These are phyloP conservation scores for Temnothorax longispinosus DNA, from an alignment of 1,140 invertebrate species.

Conservation along the genomic window DNA sequence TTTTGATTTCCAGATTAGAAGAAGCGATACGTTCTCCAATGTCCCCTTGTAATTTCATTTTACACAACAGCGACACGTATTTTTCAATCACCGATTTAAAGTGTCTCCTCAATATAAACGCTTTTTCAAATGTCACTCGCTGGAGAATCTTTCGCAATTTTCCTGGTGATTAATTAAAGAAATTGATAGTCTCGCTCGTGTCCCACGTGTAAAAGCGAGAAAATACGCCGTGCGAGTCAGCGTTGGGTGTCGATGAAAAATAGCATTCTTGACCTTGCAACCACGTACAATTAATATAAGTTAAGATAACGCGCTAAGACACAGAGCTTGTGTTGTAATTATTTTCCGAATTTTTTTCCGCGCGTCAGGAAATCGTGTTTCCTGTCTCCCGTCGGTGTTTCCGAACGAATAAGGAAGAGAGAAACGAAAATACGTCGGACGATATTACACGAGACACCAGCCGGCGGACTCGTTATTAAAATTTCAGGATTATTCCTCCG, in stretches of 20 bases:
- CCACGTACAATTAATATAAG: slow-evolving; percentile 24
- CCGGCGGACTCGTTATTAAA: slow-evolving; percentile 1
- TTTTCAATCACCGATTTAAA: slow-evolving; percentile 12
- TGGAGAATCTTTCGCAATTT: neutral
- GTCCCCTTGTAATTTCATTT: slow-evolving; percentile 26
- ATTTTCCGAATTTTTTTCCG: slow-evolving; percentile 21
- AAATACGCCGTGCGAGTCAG: neutral
- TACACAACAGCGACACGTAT: neutral
- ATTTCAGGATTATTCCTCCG: slow-evolving; percentile 25
- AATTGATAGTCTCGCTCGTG: slow-evolving; percentile 5
- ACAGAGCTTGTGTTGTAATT: slow-evolving; percentile 27
- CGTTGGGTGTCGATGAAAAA: slow-evolving; percentile 1
- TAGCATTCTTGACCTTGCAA: neutral
- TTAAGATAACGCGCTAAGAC: neutral
- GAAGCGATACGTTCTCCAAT: neutral
- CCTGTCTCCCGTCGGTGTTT: neutral
- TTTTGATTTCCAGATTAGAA: slow-evolving; percentile 27
- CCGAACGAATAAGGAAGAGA: neutral
- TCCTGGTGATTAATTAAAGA: slow-evolving; percentile 37
- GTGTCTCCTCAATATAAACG: neutral
- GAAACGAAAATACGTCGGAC: neutral
- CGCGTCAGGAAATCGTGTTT: slow-evolving; percentile 25
- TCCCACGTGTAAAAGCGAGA: neutral
- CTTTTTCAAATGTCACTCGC: slow-evolving; percentile 17
- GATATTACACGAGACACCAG: neutral